These are phyloP conservation scores for Hyposmocoma kahamanoa DNA, from an alignment of 1,140 invertebrate species.

Conservation along the genomic window DNA sequence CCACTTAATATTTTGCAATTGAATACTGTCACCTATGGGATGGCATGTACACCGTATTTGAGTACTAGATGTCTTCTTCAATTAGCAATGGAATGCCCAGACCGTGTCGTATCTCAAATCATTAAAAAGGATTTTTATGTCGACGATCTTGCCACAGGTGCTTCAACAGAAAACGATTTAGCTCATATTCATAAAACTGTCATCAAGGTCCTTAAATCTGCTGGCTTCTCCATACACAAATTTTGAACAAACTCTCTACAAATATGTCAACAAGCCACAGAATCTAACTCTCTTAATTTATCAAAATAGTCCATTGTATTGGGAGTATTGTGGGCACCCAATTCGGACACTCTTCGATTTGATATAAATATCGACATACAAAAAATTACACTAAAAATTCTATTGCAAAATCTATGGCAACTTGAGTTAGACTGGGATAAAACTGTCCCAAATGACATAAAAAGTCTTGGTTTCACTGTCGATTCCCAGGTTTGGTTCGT, in stretches of 20 bases:
- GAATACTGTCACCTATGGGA: conserved; percentile 5
- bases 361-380: not conserved
- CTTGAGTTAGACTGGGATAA: conserved; percentile 18
- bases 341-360: conserved; percentile 1
- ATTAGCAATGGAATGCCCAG: not conserved
- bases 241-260: conserved; percentile 14
- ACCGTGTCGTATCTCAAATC: not conserved
- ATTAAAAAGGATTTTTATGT: not conserved
- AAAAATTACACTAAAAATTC: conserved; percentile 11
- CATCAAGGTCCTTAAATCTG: conserved; percentile 4
- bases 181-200: conserved; percentile 4
- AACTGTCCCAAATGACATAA: conserved; percentile 3
- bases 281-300: not conserved
- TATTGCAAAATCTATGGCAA: conserved; percentile 17
- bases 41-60: conserved; percentile 18
- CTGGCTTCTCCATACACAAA: conserved; percentile 11
- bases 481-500: too few species aligned
- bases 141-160: not conserved
- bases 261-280: conserved; percentile 3
- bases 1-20: not conserved
- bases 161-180: not conserved
- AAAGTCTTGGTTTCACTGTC: too few species aligned
- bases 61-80: conserved; percentile 19
- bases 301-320: not conserved
- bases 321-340: conserved; percentile 5